Evolutionary conservation across 2,113 vertebrate species (phyloP).

Genomic region (Campylomormyrus tamandua): DNA sequence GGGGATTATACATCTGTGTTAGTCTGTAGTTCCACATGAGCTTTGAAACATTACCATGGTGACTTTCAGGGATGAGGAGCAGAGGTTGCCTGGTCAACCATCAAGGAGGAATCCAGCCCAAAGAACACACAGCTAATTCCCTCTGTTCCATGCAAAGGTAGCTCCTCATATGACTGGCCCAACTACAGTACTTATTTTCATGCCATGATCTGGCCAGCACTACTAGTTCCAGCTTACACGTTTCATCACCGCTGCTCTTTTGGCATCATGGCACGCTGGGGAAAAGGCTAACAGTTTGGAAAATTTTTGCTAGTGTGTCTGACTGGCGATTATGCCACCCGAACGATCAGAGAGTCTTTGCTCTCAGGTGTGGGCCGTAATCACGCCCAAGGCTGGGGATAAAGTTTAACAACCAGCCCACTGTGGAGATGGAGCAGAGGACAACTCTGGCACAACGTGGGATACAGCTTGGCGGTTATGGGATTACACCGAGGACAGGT

Average conservation of each 20-base stretch:
- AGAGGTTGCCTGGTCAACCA: not conserved
- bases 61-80: not conserved
- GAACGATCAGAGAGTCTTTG: not conserved
- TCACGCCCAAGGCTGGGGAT: not conserved
- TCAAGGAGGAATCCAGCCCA: not conserved
- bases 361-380: not conserved
- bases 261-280: not conserved
- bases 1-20: not conserved
- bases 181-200: not conserved
- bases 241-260: not conserved
- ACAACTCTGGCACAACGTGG: not conserved
- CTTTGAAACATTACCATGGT: not conserved
- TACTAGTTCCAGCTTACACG: not conserved
- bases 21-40: not conserved
- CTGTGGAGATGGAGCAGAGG: not conserved
- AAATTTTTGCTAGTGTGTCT: not conserved
- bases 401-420: not conserved
- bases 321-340: not conserved
- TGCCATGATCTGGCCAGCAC: not conserved
- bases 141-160: not conserved
- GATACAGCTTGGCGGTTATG: not conserved
- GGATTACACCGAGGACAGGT: not conserved
- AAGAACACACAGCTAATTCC: not conserved
- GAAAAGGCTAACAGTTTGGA: not conserved
- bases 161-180: not conserved